Evolutionary conservation across 2,797 vertebrate species (phyloP).

Genomic region (Cirrhinus molitorella): DNA sequence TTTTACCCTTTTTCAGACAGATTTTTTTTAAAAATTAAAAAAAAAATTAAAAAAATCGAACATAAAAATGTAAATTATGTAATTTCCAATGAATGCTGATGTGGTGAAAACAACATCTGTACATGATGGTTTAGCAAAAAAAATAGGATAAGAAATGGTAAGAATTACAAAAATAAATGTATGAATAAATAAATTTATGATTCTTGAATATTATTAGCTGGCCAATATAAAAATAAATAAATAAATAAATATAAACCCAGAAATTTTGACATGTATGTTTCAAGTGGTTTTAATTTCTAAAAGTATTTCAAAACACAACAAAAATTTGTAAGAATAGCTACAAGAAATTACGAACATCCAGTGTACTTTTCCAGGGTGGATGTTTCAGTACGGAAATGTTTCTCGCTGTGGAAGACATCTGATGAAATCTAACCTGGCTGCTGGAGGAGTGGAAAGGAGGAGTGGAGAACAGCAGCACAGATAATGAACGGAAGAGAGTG

Average conservation of each 20-base stretch:
- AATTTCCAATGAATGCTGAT: too few relatives aligned
- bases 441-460: constrained; percentile 36
- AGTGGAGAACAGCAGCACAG: constrained; percentile 36
- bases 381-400: constrained; percentile 3
- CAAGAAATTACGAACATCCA: constrained; percentile 4
- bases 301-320: neutral
- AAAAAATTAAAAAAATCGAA: too few relatives aligned
- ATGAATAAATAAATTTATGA: neutral
- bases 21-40: too few relatives aligned
- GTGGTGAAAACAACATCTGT: too few relatives aligned
- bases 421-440: constrained; percentile 39
- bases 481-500: constrained; percentile 45
- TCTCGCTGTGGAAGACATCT: constrained; percentile 7
- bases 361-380: neutral
- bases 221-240: neutral
- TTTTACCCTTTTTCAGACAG: too few relatives aligned
- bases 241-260: too few relatives aligned
- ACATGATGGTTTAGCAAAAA: neutral
- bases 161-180: neutral
- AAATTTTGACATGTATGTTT: neutral
- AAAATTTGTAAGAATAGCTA: neutral
- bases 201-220: neutral
- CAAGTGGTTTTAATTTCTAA: neutral
- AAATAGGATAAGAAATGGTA: too few relatives aligned
- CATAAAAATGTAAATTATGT: too few relatives aligned